Base-by-base conservation (phyloP, 2,113 vertebrate species). In the Rhea americana region DNA sequence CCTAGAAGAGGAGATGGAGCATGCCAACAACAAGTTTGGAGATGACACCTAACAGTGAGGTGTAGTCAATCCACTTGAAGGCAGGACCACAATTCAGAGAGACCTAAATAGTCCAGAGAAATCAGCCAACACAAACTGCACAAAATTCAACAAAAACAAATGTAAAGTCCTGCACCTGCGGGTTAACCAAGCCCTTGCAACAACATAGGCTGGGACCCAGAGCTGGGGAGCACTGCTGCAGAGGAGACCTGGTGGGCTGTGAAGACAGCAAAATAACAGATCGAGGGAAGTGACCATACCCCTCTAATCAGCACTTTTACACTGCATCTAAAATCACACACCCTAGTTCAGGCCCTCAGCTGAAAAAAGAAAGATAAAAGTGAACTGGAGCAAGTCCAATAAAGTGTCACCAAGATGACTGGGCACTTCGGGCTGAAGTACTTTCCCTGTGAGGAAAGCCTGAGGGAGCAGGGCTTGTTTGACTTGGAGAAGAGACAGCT, bases 121-220 rank as follows among this genome's bases (percentile, higher is more conserved):
- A 0, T 35, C 3, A 48, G 17, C 21, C 62, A 82, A 76, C 3
- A 17, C 30, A 30, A 82, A 51, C 15, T 11, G 59, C n/a, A 47
- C 13, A 45, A 86, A 89, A 84, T 59, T 50, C 35, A 89, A 13
- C 12, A 21, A 25, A 12, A 75, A 47, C 5, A 24, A 24, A 41
- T 5, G 15, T 4, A 0, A 86, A 83, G 19, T 19, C 59, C 61
- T 35, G 11, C 30, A 37, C 4, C 15, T 28, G 26, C 6, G 56
- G 24, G 45, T 0, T 26, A 45, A 80, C 35, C 11, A 73, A 51
- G 5, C 20, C 8, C 30, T 32, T 18, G 8, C 11, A 71, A 1
- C 1, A 0, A 26, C 5, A 25, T 30, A 53, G 43, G 18, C 0
- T 41, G 15, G 30, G 18, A 45, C 43, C 43, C 43, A 45, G 43